Evolutionary conservation across 2,113 vertebrate genomes (phyloP).

Genomic region (Machaerirhynchus nigripectus): DNA sequence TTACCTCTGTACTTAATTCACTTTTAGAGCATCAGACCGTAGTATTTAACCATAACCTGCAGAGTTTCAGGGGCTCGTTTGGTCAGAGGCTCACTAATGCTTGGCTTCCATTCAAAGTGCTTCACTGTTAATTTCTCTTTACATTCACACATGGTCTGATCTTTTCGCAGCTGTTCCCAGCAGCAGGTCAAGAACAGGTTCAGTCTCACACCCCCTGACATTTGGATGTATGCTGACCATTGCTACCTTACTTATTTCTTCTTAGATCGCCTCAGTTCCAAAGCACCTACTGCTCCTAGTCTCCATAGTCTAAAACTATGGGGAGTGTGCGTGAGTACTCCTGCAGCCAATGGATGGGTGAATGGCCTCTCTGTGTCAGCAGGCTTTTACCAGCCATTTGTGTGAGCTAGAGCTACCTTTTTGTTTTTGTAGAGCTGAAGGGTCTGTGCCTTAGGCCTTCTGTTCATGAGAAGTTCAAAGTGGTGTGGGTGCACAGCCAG

Average conservation of each 20-base stretch:
- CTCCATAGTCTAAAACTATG: not conserved
- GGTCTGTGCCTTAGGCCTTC: not conserved
- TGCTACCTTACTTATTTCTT: not conserved
- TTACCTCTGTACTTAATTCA: constrained; percentile 62
- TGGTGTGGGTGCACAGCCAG: not conserved
- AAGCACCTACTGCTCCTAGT: not conserved
- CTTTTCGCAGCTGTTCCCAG: not conserved
- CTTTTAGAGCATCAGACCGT: not conserved
- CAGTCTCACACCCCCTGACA: not conserved
- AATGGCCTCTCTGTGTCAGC: not conserved
- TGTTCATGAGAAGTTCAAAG: not conserved
- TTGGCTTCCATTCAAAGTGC: not conserved
- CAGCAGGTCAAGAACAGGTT: not conserved
- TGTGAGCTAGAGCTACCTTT: not conserved
- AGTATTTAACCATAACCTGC: constrained; percentile 33
- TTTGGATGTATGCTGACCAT: not conserved
- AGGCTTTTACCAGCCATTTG: not conserved
- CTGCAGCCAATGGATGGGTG: not conserved
- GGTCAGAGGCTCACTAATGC: not conserved
- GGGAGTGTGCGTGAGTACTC: not conserved
- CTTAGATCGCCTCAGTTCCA: not conserved
- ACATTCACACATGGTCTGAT: not conserved
- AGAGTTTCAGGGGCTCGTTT: not conserved
- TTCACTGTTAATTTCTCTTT: not conserved
- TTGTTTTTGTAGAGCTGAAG: not conserved